A percentile compares a stretch with the other conserved stretches of the same genome.
These are phyloP conservation scores for Achroia grisella DNA, from an alignment of 1,140 invertebrate species.

Conservation along the genomic window DNA sequence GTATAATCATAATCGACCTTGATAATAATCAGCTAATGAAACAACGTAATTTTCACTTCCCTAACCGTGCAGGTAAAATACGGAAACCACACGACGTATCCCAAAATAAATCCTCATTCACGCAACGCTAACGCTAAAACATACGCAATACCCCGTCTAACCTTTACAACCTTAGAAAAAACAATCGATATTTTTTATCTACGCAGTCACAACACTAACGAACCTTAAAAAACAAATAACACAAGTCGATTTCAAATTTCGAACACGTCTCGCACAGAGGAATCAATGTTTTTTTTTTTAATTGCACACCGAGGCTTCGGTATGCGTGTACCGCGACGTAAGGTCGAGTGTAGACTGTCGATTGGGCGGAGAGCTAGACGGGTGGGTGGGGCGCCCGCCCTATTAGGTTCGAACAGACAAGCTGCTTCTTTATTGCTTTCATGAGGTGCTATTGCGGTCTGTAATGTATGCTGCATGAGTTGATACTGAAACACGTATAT, in stretches of 20 bases:
- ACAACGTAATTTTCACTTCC: background rate
- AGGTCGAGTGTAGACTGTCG: conserved; percentile 2
- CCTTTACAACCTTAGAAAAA: background rate
- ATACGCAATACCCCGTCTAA: background rate
- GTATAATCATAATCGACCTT: no score
- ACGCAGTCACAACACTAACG: background rate
- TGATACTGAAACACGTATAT: background rate
- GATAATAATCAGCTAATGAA: no score
- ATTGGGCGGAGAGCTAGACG: background rate
- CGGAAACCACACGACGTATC: background rate
- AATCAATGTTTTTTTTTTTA: conserved; percentile 1
- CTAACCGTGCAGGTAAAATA: background rate
- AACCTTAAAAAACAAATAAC: conserved; percentile 3
- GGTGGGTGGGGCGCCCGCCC: conserved; percentile 3
- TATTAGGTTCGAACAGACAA: background rate
- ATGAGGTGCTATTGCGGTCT: background rate
- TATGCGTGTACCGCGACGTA: background rate
- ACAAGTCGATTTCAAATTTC: conserved; percentile 6
- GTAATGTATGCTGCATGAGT: background rate
- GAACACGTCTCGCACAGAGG: conserved; percentile 2
- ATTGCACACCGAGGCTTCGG: background rate
- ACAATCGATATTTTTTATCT: background rate
- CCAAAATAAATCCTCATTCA: conserved; percentile 6
- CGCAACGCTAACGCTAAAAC: conserved; percentile 1
- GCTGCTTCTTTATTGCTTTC: background rate